Base-by-base conservation (phyloP, 1,140 invertebrate genomes). In the Mesaphorura yosii region DNA sequence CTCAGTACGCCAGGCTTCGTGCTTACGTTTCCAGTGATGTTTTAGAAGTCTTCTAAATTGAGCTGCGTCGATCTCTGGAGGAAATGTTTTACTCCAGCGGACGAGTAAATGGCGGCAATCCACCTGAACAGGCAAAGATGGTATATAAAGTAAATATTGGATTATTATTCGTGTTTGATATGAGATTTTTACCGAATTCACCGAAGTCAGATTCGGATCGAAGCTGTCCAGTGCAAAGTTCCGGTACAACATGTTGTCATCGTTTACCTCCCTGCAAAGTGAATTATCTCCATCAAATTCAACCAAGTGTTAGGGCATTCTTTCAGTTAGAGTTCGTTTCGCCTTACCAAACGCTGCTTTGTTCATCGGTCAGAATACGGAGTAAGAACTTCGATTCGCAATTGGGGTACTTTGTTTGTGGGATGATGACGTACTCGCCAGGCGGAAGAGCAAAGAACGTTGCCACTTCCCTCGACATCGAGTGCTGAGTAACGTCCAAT, bases 211-310 rank as follows among this genome's bases (percentile, higher is more conserved):
- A 44, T 46, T 57, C 41, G 78, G 76, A 60, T 78, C 77, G 57
- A 73, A 66, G 63, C 77, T 74, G 62, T 81, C 79, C 5, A 74
- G 62, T 1, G 73, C 73, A 50, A 81, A 73, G 67, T 81, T 80
- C 59, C 77, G 69, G 27, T 81, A 75, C 19, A 83, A 70, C 71
- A 80, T 75, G 65, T 84, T 84, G 67, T 84, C 81, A 65, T 84
- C 81, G 68, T 84, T 84, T 17, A 83, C 79, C 71, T 84, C 81
- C n/a, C n/a, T n/a, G n/a, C n/a, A n/a, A n/a, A n/a, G n/a, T n/a
- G n/a, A n/a, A n/a, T n/a, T n/a, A n/a, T n/a, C n/a, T n/a, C n/a
- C n/a, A n/a, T n/a, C n/a, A n/a, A n/a, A n/a, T n/a, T n/a, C n/a
- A n/a, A n/a, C n/a, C n/a, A n/a, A n/a, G n/a, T n/a, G n/a, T n/a